A percentile compares a stretch with the other conserved stretches of the same genome.
phyloP scores from a whole-genome alignment of 1,140 invertebrate species.

The Mesaphorura yosii region DNA sequence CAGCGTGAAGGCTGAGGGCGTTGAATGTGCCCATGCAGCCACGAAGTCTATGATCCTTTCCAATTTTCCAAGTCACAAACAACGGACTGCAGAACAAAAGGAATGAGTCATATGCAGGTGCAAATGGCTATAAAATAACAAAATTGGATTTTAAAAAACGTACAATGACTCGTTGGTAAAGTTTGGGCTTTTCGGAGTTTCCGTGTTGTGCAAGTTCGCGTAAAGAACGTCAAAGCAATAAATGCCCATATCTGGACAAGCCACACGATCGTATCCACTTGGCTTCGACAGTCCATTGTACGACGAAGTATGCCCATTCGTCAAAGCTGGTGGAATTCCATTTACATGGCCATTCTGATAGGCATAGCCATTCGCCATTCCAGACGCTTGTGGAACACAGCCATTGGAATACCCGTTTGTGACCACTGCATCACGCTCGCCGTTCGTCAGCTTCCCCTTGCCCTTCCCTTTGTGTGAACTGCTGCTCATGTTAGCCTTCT shows the following conservation, averaged over 20 bases:
- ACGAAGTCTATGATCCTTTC: conserved; percentile 75
- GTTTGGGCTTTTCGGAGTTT: conserved; percentile 73
- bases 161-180: conserved; percentile 93
- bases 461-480: too few species aligned
- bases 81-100: conserved; percentile 66
- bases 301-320: conserved; percentile 7
- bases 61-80: conserved; percentile 98
- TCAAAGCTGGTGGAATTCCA: conserved; percentile 6
- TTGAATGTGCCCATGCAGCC: conserved; percentile 95
- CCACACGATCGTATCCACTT: conserved; percentile 45
- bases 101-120: conserved; percentile 10
- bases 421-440: not conserved
- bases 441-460: too few species aligned
- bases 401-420: too few species aligned
- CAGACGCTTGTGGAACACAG: not conserved
- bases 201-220: conserved; percentile 80
- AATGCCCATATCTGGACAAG: conserved; percentile 90
- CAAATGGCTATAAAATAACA: conserved; percentile 1
- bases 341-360: conserved; percentile 17
- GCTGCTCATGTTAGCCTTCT: too few species aligned
- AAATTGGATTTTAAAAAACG: conserved; percentile 39
- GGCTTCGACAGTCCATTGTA: not conserved
- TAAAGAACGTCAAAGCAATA: conserved; percentile 97
- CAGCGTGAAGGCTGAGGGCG: conserved; percentile 83
- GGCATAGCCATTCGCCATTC: conserved; percentile 8